These are phyloP conservation scores for Bombylius discolor DNA, from an alignment of 2,888 invertebrate species.

Conservation along the genomic window DNA sequence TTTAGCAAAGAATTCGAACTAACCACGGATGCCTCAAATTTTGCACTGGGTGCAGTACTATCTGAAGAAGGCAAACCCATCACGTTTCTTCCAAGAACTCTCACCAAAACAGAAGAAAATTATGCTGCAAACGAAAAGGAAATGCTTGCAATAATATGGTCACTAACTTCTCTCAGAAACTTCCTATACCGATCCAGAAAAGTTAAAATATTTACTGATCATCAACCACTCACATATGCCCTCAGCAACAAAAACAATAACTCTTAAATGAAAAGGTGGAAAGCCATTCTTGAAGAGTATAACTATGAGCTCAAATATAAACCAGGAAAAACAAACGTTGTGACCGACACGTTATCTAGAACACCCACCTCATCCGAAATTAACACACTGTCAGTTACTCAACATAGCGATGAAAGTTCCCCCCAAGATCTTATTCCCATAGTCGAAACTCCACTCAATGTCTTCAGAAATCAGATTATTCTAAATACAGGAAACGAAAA, in stretches of 20 bases:
- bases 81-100: conserved; percentile 23
- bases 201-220: conserved; percentile 10
- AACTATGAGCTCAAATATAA: conserved; percentile 9
- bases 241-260: conserved; percentile 14
- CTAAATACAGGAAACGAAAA: conserved; percentile 2
- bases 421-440: conserved; percentile 4
- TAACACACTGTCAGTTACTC: not conserved
- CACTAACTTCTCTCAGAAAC: conserved; percentile 3
- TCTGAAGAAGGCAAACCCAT: conserved; percentile 21
- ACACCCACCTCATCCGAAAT: not conserved
- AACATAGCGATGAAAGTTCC: conserved; percentile 7
- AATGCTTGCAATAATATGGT: conserved; percentile 4
- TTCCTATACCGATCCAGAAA: not conserved
- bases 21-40: conserved; percentile 24
- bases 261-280: conserved; percentile 11
- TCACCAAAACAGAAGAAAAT: conserved; percentile 17
- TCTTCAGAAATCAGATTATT: conserved; percentile 11
- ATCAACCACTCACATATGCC: conserved; percentile 14
- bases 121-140: conserved; percentile 25
- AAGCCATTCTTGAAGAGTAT: conserved; percentile 11
- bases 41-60: conserved; percentile 21
- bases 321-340: conserved; percentile 9
- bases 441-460: conserved; percentile 9
- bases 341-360: conserved; percentile 9
- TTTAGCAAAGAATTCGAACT: conserved; percentile 6